Conservation (phyloP, 2,888 invertebrate species). For the Metalampra italica region DNA sequence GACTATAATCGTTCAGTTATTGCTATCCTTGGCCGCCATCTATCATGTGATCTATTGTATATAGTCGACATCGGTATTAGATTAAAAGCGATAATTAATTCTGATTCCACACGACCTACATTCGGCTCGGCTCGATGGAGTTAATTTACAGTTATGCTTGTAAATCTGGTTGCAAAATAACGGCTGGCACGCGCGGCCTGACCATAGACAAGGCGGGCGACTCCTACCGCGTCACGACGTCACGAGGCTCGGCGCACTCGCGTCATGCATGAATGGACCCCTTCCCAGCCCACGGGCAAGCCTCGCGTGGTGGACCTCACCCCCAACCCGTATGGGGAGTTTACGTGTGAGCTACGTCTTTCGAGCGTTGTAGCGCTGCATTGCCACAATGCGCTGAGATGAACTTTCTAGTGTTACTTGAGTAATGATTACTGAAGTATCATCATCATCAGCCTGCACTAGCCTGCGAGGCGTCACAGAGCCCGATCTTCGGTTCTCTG, state of each 20-base stretch:
- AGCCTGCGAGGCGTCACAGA: no score
- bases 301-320: slow-evolving; percentile 44
- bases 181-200: slow-evolving; percentile 65
- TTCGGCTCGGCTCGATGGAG: slow-evolving; percentile 72
- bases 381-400: neutral
- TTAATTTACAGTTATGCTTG: slow-evolving; percentile 77
- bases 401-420: no score
- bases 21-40: slow-evolving; percentile 69
- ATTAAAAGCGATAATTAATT: slow-evolving; percentile 77
- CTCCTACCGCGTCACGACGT: slow-evolving; percentile 44
- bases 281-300: slow-evolving; percentile 31
- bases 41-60: slow-evolving; percentile 78
- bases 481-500: no score
- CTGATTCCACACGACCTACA: slow-evolving; percentile 78
- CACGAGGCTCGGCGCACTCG: slow-evolving; percentile 9
- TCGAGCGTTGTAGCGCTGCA: neutral
- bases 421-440: no score
- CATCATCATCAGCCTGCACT: no score
- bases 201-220: slow-evolving; percentile 65
- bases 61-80: slow-evolving; percentile 73
- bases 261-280: slow-evolving; percentile 49
- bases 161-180: slow-evolving; percentile 77
- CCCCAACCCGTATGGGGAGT: slow-evolving; percentile 30
- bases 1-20: neutral
- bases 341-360: neutral